Evolutionary conservation across 2,797 vertebrate species (phyloP).

Genomic region (Scyliorhinus canicula): DNA sequence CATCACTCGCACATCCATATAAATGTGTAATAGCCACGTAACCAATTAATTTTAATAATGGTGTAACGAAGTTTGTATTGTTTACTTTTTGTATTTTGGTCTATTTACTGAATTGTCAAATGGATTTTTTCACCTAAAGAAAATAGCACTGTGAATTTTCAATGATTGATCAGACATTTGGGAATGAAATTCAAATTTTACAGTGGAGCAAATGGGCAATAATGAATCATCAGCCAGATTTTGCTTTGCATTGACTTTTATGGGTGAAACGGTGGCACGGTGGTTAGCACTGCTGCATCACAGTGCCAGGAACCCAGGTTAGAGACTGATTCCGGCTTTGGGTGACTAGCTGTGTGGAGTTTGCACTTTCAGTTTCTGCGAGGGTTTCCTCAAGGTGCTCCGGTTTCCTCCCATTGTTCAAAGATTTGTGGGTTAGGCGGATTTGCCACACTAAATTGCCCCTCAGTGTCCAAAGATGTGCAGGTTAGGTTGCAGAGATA

Average conservation of each 20-base stretch:
- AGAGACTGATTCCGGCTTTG: too few relatives aligned
- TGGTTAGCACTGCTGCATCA: too few relatives aligned
- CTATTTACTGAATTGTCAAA: neutral
- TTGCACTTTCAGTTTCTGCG: too few relatives aligned
- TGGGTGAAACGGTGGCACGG: too few relatives aligned
- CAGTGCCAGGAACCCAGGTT: too few relatives aligned
- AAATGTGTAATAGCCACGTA: neutral
- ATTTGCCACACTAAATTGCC: too few relatives aligned
- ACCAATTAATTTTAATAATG: neutral
- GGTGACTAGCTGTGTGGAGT: too few relatives aligned
- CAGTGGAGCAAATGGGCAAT: neutral
- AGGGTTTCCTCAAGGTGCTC: too few relatives aligned
- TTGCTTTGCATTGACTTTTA: neutral
- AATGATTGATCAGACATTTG: neutral
- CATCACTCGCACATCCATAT: neutral
- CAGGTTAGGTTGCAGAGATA: too few relatives aligned
- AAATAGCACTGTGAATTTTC: neutral
- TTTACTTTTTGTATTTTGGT: neutral
- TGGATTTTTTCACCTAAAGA: neutral
- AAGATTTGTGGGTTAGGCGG: too few relatives aligned
- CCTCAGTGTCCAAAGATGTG: too few relatives aligned
- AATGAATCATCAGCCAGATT: neutral
- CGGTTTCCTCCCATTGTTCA: too few relatives aligned
- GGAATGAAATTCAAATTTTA: neutral
- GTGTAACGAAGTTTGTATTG: neutral